Evolutionary conservation across 2,888 invertebrate genomes (phyloP).

Genomic region (Chrysotoxum bicinctum): DNA sequence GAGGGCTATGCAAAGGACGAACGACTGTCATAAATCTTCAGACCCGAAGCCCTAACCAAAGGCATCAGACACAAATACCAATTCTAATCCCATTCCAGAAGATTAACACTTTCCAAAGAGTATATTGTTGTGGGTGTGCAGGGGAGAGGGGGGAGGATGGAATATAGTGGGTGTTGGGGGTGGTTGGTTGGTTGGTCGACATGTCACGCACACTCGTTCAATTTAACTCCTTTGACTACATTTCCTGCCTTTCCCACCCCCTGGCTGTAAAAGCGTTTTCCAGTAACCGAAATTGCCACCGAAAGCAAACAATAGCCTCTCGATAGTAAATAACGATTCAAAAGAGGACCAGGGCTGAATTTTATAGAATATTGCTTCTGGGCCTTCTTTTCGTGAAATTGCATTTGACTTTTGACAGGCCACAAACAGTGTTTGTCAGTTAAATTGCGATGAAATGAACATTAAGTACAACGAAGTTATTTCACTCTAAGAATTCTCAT

Average conservation of each 20-base stretch:
- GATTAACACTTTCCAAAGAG: slow-evolving; percentile 65
- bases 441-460: too few species aligned
- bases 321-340: slow-evolving; percentile 54
- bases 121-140: not conserved
- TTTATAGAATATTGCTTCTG: not conserved
- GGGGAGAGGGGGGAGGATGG: not conserved
- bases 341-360: slow-evolving; percentile 10
- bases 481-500: too few species aligned
- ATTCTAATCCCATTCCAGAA: slow-evolving; percentile 53
- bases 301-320: slow-evolving; percentile 49
- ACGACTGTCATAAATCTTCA: slow-evolving; percentile 68
- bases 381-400: not conserved
- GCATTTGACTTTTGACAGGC: too few species aligned
- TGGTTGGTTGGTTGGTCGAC: not conserved
- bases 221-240: slow-evolving; percentile 29
- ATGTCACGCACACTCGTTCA: slow-evolving; percentile 63
- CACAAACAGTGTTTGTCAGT: too few species aligned
- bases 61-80: slow-evolving; percentile 49
- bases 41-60: slow-evolving; percentile 25
- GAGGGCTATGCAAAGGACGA: slow-evolving; percentile 31
- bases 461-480: too few species aligned
- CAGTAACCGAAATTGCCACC: slow-evolving; percentile 41
- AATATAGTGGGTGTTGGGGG: not conserved
- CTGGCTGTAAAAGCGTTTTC: slow-evolving; percentile 30
- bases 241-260: not conserved